Evolutionary conservation across 2,888 invertebrate genomes (phyloP), one percentile per base, ranked within the genome.

Genomic region (Xylocampa areola): DNA sequence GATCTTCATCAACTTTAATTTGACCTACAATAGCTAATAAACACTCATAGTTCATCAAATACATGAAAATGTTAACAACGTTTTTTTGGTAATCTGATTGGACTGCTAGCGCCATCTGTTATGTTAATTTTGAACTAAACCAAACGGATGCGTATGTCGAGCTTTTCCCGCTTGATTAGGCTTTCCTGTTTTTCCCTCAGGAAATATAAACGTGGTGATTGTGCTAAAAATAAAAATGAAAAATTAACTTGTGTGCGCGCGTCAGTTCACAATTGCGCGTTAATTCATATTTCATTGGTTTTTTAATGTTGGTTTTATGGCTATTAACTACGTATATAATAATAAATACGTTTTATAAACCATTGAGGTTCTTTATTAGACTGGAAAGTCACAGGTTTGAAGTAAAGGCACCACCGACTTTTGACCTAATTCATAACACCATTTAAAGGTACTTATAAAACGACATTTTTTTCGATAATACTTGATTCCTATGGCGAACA

Each of bases 121-220:
- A 32, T 4, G 6, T 2, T 2, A 32, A 47, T 7, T 30, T 32
- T 3, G 35, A 68, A 66, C 30, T 29, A 33, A 32, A 29, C 23
- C 6, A 4, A 16, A 44, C 33, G 43, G 32, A 68, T 43, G 23
- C 37, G 19, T 36, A 13, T 43, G 37, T 40, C 48, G 55, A 55
- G 39, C 45, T 48, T 64, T 67, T 54, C 33, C 23, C 67, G 65
- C 72, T 66, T 68, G 72, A 76, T 76, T 74, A 66, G 36, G 40
- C 39, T 57, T 50, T 45, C 29, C 53, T 62, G 52, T 68, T 49
- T 39, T 19, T 68, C 65, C 63, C 68, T 13, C 2, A 68, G 68
- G 68, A 62, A 68, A 65, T 65, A 68, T 33, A 49, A 61, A 27
- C 14, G 41, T 11, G 35, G 27, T 39, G 48, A 50, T 36, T 61